Base-by-base conservation (phyloP, 2,888 invertebrate genomes). In the Podotricha telesiphe region DNA sequence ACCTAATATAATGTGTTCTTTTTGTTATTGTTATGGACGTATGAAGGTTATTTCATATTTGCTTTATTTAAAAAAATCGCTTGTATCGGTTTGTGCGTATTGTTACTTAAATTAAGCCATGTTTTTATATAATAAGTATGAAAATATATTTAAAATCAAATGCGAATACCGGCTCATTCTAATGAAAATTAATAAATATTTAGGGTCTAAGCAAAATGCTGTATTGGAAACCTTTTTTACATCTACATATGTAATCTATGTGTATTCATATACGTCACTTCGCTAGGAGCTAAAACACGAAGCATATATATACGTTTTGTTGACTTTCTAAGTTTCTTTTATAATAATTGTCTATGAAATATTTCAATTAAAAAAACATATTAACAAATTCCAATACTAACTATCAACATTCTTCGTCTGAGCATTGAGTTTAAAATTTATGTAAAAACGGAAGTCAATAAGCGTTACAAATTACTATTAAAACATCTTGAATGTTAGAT, bases 391-490 rank as follows among this genome's bases (percentile, higher is more conserved):
- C 66, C 70, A 66, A 68, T 59, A 47, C 64, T 70, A 70, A 68
- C 66, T 73, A 73, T 53, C 42, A 64, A 47, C 63, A 73, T 73
- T 70, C 70, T 48, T 48, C 53, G 15, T 40, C 48, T 61, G 58
- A 67, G 64, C 72, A 53, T 61, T 56, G 42, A 63, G 51, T 70
- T 74, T 69, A 69, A 72, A 73, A 78, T 78, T 82, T 77, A 78
- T 73, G 78, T 76, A 78, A 79, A 82, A 82, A 80, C 80, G 80
- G 80, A 81, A 82, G 81, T 79, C 79, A 74, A 74, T 76, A 75
- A 73, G 71, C 72, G 69, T 67, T 58, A 47, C 61, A 19, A 42
- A 67, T 68, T 67, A 75, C 53, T 72, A 48, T 64, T 72, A 74
- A 76, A 79, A 77, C 37, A 74, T 68, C 73, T 59, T 75, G 78